phyloP scores from a whole-genome alignment of 2,113 vertebrate species.

The Nyctereutes procyonoides region DNA sequence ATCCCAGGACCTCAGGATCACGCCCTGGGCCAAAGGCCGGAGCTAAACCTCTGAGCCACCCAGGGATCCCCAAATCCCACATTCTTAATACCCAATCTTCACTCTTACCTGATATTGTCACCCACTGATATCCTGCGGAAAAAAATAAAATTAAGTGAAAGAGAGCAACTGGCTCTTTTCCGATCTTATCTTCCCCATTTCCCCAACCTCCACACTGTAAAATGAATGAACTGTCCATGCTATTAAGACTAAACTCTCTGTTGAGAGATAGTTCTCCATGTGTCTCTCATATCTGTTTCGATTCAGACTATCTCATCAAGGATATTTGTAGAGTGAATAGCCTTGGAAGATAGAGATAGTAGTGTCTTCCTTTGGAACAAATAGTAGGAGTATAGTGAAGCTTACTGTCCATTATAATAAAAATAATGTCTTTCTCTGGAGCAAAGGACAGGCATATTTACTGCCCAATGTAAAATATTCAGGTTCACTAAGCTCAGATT shows the following conservation, averaged over 20 bases:
- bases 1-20: no score
- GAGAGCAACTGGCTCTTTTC: background rate
- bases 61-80: background rate
- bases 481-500: background rate
- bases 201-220: background rate
- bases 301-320: background rate
- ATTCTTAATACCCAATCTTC: background rate
- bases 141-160: background rate
- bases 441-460: background rate
- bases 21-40: no score
- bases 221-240: background rate
- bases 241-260: background rate
- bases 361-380: slow-evolving; percentile 9
- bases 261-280: background rate
- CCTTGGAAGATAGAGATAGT: background rate
- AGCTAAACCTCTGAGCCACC: no score
- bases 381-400: background rate
- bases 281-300: slow-evolving; percentile 12
- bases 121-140: background rate
- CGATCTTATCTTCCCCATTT: background rate
- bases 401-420: background rate
- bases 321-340: background rate
- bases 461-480: background rate
- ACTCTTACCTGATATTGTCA: background rate
- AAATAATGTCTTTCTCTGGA: background rate